phyloP scores from a whole-genome alignment of 2,888 invertebrate species.

The Lissonota sp. region DNA sequence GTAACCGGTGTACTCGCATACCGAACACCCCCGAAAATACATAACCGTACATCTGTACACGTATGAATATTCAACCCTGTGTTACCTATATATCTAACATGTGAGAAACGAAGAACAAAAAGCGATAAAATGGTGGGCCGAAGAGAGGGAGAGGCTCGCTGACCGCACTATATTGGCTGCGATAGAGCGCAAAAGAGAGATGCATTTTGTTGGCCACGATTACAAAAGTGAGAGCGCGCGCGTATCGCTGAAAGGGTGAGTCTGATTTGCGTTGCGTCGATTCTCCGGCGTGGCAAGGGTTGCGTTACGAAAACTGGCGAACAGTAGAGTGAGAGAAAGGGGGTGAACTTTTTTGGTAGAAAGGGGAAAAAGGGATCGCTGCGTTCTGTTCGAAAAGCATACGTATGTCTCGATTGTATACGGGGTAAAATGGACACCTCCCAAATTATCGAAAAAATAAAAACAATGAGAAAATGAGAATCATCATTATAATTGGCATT shows the following conservation, averaged over 20 bases:
- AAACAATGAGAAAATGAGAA: too few species aligned
- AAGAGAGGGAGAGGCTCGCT: constrained; percentile 18
- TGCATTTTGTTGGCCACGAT: constrained; percentile 59
- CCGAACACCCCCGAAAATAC: constrained; percentile 4
- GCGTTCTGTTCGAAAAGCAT: constrained; percentile 67
- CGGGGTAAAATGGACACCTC: too few species aligned
- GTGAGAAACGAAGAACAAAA: constrained; percentile 19
- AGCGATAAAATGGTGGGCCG: constrained; percentile 42
- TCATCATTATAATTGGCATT: too few species aligned
- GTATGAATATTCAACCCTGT: background rate
- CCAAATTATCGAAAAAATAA: too few species aligned
- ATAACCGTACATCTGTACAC: background rate
- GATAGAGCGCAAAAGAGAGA: constrained; percentile 34
- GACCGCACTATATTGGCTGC: constrained; percentile 19
- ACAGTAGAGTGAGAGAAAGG: constrained; percentile 43
- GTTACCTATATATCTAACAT: constrained; percentile 4
- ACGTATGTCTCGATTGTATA: constrained; percentile 52
- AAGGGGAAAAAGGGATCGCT: constrained; percentile 42
- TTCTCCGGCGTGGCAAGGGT: constrained; percentile 45
- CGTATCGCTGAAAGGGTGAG: constrained; percentile 45
- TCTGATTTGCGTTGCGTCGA: constrained; percentile 47
- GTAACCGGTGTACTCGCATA: constrained; percentile 5
- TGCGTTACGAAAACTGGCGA: constrained; percentile 45
- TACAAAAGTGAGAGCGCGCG: constrained; percentile 57
- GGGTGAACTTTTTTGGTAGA: constrained; percentile 38